Percentiles rank a stretch among this genome's conserved stretches.
These are phyloP conservation scores for Priocnemis perturbator DNA, from an alignment of 2,888 invertebrate genomes.

Conservation along the genomic window DNA sequence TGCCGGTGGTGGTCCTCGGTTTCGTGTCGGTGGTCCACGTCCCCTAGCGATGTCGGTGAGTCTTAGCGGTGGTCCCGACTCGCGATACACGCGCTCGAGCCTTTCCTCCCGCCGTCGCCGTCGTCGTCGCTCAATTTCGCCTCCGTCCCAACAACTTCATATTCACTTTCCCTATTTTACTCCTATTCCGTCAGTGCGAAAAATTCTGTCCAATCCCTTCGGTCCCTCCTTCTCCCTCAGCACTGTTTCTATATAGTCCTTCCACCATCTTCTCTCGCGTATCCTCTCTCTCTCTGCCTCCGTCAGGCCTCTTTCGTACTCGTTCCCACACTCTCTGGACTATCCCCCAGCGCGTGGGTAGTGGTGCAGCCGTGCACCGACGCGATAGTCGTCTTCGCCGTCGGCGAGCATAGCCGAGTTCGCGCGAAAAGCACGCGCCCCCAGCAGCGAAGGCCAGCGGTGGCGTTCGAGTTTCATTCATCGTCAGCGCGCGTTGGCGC, in stretches of 20 bases:
- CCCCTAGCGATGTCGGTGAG: constrained; percentile 30
- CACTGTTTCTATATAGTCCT: too few species aligned
- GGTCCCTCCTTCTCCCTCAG: too few species aligned
- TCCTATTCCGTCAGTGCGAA: too few species aligned
- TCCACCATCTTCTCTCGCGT: too few species aligned
- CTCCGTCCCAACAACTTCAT: too few species aligned
- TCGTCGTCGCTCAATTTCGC: background rate
- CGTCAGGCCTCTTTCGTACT: too few species aligned
- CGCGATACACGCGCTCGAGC: constrained; percentile 13
- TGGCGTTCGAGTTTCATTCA: constrained; percentile 32
- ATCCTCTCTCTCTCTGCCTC: too few species aligned
- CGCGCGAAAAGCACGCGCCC: constrained; percentile 23
- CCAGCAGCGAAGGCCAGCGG: background rate
- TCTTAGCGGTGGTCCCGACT: constrained; percentile 16
- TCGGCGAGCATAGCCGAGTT: constrained; percentile 24
- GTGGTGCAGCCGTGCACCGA: too few species aligned
- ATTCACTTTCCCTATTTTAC: too few species aligned
- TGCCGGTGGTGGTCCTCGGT: constrained; percentile 10
- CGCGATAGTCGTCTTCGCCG: constrained; percentile 12
- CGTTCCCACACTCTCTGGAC: too few species aligned
- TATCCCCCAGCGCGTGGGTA: too few species aligned
- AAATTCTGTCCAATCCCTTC: too few species aligned
- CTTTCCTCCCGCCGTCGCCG: background rate
- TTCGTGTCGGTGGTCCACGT: constrained; percentile 12
- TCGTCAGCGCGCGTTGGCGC: constrained; percentile 28